phyloP scores from a whole-genome alignment of 2,113 vertebrate species.

The Orycteropus afer region DNA sequence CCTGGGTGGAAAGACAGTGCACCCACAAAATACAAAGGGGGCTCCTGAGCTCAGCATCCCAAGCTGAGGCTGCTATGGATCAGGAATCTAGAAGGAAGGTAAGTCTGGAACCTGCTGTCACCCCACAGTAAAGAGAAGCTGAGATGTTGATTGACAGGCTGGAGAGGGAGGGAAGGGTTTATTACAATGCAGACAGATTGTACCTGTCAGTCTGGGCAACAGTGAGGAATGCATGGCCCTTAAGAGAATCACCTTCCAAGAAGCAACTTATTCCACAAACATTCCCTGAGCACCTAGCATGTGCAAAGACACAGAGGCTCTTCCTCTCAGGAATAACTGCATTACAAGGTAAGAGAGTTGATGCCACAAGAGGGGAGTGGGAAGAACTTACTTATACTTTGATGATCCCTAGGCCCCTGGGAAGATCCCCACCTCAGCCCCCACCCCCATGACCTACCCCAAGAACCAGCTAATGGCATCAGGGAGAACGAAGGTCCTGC shows the following conservation, averaged over 20 bases:
- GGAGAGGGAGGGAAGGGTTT: background rate
- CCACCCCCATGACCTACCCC: background rate
- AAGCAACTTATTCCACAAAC: background rate
- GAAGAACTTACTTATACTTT: background rate
- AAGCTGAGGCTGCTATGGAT: background rate
- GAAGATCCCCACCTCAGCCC: background rate
- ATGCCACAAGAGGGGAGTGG: background rate
- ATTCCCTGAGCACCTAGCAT: background rate
- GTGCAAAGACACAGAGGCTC: fast-evolving
- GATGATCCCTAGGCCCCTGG: background rate
- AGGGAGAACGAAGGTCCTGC: background rate
- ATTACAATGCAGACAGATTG: background rate
- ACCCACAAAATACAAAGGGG: background rate
- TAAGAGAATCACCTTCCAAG: background rate
- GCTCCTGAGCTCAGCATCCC: background rate
- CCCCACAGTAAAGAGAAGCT: background rate
- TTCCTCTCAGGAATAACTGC: fast-evolving
- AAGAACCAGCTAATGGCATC: background rate
- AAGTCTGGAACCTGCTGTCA: background rate
- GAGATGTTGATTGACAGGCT: background rate
- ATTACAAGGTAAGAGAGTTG: background rate
- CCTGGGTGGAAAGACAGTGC: background rate
- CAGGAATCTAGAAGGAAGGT: background rate
- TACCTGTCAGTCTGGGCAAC: background rate
- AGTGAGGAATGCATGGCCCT: background rate